Evolutionary conservation across 2,888 invertebrate species (phyloP).

Genomic region (Bruchidius siliquastri): DNA sequence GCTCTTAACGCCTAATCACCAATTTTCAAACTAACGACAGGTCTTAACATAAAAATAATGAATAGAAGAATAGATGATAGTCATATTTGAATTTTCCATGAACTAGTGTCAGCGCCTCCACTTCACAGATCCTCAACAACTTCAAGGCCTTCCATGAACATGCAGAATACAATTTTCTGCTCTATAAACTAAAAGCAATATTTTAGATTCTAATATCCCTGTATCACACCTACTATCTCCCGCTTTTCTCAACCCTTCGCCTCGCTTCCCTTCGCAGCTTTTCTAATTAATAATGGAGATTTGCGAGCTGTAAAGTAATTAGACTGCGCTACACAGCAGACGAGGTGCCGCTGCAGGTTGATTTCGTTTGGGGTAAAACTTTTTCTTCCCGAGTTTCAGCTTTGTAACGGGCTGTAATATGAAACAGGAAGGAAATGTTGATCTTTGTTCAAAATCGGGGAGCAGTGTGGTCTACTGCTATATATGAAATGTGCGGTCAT

Average conservation of each 20-base stretch:
- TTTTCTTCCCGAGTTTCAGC: neutral
- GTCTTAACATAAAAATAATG: too few species aligned
- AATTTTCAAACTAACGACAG: too few species aligned
- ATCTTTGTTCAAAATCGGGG: neutral
- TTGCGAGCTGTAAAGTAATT: slow-evolving; percentile 29
- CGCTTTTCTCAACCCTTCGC: neutral
- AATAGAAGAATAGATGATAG: too few species aligned
- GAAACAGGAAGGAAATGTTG: neutral
- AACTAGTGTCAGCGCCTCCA: too few species aligned
- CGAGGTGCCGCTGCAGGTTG: neutral
- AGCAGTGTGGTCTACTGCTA: neutral
- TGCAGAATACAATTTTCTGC: too few species aligned
- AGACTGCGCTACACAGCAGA: slow-evolving; percentile 10
- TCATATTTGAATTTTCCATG: too few species aligned
- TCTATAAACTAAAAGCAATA: neutral
- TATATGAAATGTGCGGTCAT: too few species aligned
- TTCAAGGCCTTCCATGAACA: too few species aligned
- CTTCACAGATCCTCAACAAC: too few species aligned
- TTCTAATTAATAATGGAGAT: slow-evolving; percentile 36
- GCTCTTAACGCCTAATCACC: too few species aligned
- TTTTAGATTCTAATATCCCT: neutral
- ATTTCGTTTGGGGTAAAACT: neutral
- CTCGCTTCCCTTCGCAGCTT: slow-evolving; percentile 2
- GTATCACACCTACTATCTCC: neutral
- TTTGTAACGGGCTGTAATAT: neutral